Percentiles rank a stretch among this genome's conserved stretches.
Evolutionary conservation across 2,113 vertebrate genomes (phyloP).

Genomic region (Microcebus jonahi): DNA sequence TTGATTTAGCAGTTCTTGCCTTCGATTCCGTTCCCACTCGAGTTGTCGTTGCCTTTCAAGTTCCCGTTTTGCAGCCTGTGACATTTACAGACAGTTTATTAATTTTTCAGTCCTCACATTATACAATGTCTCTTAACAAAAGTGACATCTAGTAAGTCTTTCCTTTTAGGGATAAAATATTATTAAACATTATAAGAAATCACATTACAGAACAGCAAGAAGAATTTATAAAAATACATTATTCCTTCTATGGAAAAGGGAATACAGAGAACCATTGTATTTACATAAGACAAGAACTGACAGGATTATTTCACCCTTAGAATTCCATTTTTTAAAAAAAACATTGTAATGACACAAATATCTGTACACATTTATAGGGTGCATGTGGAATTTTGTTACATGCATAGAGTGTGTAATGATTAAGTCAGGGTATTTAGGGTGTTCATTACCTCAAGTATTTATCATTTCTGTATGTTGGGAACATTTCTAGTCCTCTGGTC

Average conservation of each 20-base stretch:
- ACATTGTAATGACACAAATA: too few species aligned
- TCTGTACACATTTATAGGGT: too few species aligned
- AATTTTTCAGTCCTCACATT: background rate
- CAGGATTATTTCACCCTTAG: background rate
- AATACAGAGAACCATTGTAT: background rate
- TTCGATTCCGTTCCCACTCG: slow-evolving; percentile 96
- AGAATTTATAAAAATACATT: background rate
- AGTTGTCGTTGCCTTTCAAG: slow-evolving; percentile 96
- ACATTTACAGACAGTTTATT: background rate
- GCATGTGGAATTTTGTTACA: too few species aligned
- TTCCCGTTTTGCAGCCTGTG: slow-evolving; percentile 95
- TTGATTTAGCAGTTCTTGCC: slow-evolving; percentile 96
- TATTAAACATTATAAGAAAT: background rate
- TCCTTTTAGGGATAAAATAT: background rate
- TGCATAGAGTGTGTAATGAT: too few species aligned
- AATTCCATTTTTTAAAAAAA: background rate
- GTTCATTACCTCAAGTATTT: too few species aligned
- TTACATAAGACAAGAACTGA: background rate
- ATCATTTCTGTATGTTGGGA: too few species aligned
- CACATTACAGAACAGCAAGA: background rate
- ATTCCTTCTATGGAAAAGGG: background rate
- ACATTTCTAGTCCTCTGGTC: too few species aligned
- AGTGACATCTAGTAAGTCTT: background rate
- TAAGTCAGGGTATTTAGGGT: too few species aligned
- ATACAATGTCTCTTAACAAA: background rate